phyloP scores from a whole-genome alignment of 2,113 vertebrate species.

The Myotis brandtii region DNA sequence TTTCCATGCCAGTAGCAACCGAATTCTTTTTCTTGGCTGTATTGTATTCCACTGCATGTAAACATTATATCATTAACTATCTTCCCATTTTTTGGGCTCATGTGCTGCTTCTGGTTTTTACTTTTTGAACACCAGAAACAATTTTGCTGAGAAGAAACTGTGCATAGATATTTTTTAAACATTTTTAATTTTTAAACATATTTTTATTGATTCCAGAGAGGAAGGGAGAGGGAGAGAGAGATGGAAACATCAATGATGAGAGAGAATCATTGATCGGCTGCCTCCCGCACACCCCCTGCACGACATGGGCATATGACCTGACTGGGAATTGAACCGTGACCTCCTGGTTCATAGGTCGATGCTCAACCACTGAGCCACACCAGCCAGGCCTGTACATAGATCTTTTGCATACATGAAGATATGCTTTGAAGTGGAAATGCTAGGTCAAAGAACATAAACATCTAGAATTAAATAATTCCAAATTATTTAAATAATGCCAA shows the following conservation, averaged over 20 bases:
- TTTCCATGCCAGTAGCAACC: background rate
- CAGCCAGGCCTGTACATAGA: background rate
- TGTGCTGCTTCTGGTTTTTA: background rate
- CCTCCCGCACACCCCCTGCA: too few relatives aligned
- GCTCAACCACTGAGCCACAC: too few relatives aligned
- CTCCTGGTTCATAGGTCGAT: too few relatives aligned
- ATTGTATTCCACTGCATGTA: background rate
- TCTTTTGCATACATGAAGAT: background rate
- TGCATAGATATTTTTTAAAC: background rate
- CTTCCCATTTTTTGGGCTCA: background rate
- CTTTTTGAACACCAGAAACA: background rate
- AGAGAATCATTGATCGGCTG: too few relatives aligned
- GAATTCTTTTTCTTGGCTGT: background rate
- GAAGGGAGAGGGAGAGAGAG: too few relatives aligned
- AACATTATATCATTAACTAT: background rate
- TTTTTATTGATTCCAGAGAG: too few relatives aligned
- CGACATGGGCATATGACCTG: too few relatives aligned
- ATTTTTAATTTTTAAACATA: too few relatives aligned
- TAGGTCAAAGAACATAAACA: background rate
- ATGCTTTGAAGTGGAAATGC: background rate
- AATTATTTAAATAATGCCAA: background rate
- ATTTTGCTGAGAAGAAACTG: background rate
- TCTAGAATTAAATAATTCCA: background rate
- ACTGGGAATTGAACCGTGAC: too few relatives aligned
- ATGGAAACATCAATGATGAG: too few relatives aligned